Evolutionary conservation across 2,888 invertebrate genomes (phyloP), one percentile per base, ranked within the genome.

Genomic region (Strigamia maritima): DNA sequence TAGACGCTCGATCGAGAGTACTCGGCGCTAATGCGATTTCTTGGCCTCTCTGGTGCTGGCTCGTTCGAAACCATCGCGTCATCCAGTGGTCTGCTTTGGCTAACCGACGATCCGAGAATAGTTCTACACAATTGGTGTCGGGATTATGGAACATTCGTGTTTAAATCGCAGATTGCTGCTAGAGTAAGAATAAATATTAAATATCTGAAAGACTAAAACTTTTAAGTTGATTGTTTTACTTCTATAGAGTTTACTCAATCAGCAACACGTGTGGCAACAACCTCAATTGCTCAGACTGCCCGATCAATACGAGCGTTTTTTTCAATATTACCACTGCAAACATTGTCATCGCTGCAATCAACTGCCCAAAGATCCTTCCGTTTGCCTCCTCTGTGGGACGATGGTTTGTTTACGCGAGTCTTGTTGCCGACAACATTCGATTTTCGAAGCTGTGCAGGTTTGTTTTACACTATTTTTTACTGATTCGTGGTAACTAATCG

Each of bases 371-470:
- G 94, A 97, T 87, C 94, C 95, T 44, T 94, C 94, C 83, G 92
- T 97, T 82, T 98, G 97, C 86, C 90, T 98, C 83, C 88, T 97
- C 80, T 98, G 98, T 87, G 97, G 96, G 82, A 92, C 93, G 78
- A 92, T 97, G 83, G 93, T 97, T 79, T 97, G 97, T 86, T 90
- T 97, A 83, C 94, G 93, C 87, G 94, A 94, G 86, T 90, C 90
- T 83, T 95, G 95, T 87, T 95, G 95, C 86, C 92, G 93, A 80
- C 92, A 91, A 83, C 92, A 92, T 83, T 82, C 82, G 54, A 90
- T 93, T 81, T 93, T 92, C 84, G 96, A 97, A 88, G 95, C 94
- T 81, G 94, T 95, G 77, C 90, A 89, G 87, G 92, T 92, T 85
- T 86, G 84, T 81, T 54, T 35, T 26, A 4, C 7, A 14, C 19